phyloP scores from a whole-genome alignment of 1,140 invertebrate species.

The Contarinia nasturtii region DNA sequence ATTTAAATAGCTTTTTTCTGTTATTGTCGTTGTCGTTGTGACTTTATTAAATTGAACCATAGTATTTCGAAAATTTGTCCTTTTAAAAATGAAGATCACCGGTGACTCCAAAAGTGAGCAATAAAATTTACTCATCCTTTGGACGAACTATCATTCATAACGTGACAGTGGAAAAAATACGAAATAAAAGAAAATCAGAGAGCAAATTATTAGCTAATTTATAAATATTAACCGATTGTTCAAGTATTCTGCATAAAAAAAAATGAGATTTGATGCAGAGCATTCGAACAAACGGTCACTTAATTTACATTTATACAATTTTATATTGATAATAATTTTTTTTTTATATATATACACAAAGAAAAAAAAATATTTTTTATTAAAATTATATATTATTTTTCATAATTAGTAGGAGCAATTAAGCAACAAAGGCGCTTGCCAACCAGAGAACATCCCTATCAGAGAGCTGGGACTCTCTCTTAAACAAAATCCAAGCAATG shows the following conservation, averaged over 20 bases:
- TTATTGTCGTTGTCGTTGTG: too few relatives aligned
- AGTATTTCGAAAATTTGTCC: too few relatives aligned
- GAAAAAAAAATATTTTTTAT: neutral
- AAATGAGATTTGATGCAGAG: neutral
- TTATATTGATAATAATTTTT: neutral
- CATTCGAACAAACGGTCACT: neutral
- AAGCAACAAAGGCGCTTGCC: constrained; percentile 39
- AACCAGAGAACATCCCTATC: constrained; percentile 80
- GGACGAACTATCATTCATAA: too few relatives aligned
- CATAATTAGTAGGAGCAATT: constrained; percentile 31
- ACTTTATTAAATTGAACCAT: too few relatives aligned
- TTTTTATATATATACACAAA: constrained; percentile 1
- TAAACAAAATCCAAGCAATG: neutral
- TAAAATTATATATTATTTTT: neutral
- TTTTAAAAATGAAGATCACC: too few relatives aligned
- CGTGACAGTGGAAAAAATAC: too few relatives aligned
- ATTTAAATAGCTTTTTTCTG: too few relatives aligned
- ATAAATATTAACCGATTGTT: neutral
- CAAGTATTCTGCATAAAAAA: neutral
- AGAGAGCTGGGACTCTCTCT: constrained; percentile 55
- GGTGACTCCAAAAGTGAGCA: too few relatives aligned
- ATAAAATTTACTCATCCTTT: too few relatives aligned
- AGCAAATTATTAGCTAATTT: neutral
- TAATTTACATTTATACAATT: neutral
- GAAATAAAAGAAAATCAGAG: neutral